Conservation (phyloP, 2,113 vertebrate species). For the Ursus arctos region DNA sequence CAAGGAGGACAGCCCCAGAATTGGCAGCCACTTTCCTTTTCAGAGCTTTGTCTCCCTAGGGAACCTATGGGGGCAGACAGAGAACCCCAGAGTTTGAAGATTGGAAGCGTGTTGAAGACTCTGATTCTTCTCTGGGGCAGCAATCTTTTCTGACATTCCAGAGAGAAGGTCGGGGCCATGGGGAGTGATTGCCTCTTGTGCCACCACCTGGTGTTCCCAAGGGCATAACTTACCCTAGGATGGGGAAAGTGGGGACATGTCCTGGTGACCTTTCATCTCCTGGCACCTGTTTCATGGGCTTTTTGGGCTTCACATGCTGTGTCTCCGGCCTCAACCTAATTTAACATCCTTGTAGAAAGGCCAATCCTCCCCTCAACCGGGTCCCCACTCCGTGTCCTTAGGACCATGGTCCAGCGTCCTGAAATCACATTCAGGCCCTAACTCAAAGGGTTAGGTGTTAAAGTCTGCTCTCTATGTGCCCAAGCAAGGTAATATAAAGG, state of each 20-base stretch:
- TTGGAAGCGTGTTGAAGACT: not conserved
- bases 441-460: not conserved
- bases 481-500: not conserved
- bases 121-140: not conserved
- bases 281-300: not conserved
- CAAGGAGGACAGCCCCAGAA: not conserved
- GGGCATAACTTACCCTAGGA: not conserved
- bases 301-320: not conserved
- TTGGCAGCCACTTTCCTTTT: not conserved
- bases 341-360: not conserved
- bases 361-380: not conserved
- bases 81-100: not conserved
- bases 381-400: not conserved
- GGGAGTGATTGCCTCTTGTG: not conserved
- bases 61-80: not conserved
- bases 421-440: not conserved
- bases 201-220: not conserved
- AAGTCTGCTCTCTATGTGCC: not conserved
- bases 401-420: not conserved
- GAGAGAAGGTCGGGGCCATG: not conserved
- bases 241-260: not conserved
- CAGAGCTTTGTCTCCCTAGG: not conserved
- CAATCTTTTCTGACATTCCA: constrained; percentile 3
- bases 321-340: not conserved
- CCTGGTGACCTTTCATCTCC: not conserved